Percentiles rank a stretch among this genome's conserved stretches.
Conservation (phyloP, 2,888 invertebrate species). For the Apamea epomidion region DNA sequence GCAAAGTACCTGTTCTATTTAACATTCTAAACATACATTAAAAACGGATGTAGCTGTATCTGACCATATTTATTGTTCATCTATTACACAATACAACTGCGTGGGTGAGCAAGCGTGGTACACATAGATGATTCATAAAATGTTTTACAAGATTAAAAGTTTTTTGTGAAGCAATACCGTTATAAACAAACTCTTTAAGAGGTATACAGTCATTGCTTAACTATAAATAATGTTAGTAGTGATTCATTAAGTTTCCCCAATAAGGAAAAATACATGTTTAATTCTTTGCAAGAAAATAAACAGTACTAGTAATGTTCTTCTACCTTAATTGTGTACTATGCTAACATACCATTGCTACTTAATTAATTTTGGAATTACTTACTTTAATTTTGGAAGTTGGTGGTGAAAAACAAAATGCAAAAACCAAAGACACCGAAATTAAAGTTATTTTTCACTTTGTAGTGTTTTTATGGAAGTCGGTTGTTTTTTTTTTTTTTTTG, state of each 20-base stretch:
- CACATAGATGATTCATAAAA: constrained; percentile 27
- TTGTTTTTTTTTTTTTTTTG: too few species aligned
- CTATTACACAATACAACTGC: constrained; percentile 28
- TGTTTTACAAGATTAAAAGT: background rate
- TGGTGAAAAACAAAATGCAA: too few species aligned
- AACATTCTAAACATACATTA: constrained; percentile 2
- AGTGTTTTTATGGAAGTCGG: too few species aligned
- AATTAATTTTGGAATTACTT: too few species aligned
- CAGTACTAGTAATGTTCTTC: background rate
- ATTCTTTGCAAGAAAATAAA: constrained; percentile 7
- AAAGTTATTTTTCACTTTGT: too few species aligned
- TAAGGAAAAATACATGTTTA: constrained; percentile 18
- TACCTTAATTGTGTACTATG: background rate
- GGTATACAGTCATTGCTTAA: background rate
- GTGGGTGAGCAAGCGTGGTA: constrained; percentile 39
- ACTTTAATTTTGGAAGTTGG: too few species aligned
- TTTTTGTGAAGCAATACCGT: constrained; percentile 11
- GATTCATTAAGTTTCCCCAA: background rate
- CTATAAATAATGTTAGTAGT: background rate
- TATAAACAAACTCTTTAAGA: constrained; percentile 1
- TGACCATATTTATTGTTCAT: constrained; percentile 38
- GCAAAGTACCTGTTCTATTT: background rate
- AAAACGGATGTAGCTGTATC: constrained; percentile 26
- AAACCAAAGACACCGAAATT: too few species aligned
- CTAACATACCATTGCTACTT: background rate